Conservation (phyloP, 2,888 invertebrate genomes). For the Scaptomyza reducta region DNA sequence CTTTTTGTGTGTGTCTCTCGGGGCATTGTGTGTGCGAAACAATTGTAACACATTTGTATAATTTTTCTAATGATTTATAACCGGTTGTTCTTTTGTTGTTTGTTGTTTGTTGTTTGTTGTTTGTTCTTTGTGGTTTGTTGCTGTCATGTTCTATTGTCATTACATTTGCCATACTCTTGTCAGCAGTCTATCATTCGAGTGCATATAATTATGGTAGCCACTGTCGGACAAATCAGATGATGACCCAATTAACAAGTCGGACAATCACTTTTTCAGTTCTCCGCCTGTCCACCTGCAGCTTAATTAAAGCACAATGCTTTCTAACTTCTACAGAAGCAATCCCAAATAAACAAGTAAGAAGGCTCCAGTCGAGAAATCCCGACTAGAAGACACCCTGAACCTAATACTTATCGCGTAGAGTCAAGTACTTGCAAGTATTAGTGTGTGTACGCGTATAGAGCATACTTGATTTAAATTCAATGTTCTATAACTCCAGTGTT, state of each 20-base stretch:
- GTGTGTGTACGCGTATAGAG: no score
- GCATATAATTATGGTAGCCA: slow-evolving; percentile 2
- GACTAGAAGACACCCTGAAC: no score
- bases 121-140: no score
- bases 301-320: slow-evolving; percentile 28
- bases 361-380: no score
- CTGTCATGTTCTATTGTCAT: neutral
- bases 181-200: neutral
- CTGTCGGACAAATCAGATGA: neutral
- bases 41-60: neutral
- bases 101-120: no score
- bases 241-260: neutral
- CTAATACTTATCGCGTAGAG: no score
- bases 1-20: neutral
- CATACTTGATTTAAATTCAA: no score
- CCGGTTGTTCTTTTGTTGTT: slow-evolving; percentile 1
- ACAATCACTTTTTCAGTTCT: neutral
- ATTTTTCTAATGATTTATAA: neutral
- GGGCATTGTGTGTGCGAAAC: neutral
- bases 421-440: no score
- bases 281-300: slow-evolving; percentile 4
- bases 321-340: neutral
- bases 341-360: neutral
- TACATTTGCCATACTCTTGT: neutral
- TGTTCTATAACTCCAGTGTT: no score